Percentiles rank a stretch among this genome's conserved stretches.
phyloP scores from a whole-genome alignment of 2,113 vertebrate species.

The Numida meleagris region DNA sequence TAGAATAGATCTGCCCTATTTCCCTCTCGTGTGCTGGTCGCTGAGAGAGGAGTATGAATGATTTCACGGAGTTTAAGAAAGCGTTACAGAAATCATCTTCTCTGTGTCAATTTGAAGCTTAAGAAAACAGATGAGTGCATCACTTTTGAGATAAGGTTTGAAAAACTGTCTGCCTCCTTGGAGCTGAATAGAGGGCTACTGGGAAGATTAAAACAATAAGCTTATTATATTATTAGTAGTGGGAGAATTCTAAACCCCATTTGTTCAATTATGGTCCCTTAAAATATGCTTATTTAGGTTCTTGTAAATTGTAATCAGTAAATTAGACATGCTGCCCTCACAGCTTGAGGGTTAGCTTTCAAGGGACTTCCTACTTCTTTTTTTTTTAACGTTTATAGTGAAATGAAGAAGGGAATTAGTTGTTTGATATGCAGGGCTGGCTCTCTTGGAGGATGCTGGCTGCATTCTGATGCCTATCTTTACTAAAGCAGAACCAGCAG shows the following conservation, averaged over 20 bases:
- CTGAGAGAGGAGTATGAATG: neutral
- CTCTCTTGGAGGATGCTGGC: slow-evolving; percentile 19
- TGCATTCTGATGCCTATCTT: slow-evolving; percentile 33
- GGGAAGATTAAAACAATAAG: slow-evolving; percentile 63
- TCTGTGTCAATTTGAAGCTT: neutral
- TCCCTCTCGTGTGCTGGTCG: neutral
- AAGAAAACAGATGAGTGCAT: neutral
- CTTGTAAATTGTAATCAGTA: slow-evolving; percentile 70
- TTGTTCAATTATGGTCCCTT: slow-evolving; percentile 68
- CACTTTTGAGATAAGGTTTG: slow-evolving; percentile 32
- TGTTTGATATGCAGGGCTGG: slow-evolving; percentile 49
- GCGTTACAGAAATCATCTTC: neutral
- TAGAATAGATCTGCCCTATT: neutral
- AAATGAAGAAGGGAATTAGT: slow-evolving; percentile 42
- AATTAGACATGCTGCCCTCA: slow-evolving; percentile 66
- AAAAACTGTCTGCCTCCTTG: slow-evolving; percentile 32
- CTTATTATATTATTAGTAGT: slow-evolving; percentile 62
- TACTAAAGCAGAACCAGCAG: neutral
- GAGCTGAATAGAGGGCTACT: slow-evolving; percentile 36
- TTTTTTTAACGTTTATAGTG: slow-evolving; percentile 24
- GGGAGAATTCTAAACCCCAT: slow-evolving; percentile 58
- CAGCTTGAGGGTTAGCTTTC: slow-evolving; percentile 60
- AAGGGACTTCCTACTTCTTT: neutral
- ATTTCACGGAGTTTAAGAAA: neutral
- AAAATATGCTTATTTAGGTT: slow-evolving; percentile 62